These are phyloP conservation scores for Maylandia zebra DNA, from an alignment of 2,113 vertebrate species.

Conservation along the genomic window DNA sequence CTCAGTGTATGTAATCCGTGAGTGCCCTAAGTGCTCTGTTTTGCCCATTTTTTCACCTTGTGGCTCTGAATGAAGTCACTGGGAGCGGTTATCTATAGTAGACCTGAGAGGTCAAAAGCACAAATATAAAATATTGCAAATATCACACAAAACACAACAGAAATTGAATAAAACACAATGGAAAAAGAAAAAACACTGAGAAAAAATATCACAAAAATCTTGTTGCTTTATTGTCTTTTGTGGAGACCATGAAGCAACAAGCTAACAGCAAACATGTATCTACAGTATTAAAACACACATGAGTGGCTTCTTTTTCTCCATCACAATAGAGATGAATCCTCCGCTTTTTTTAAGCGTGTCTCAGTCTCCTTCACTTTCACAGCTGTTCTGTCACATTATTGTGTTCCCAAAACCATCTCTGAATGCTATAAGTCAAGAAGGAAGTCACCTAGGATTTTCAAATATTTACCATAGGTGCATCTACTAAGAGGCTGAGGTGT, in stretches of 20 bases:
- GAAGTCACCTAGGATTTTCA: background rate
- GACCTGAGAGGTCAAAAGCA: background rate
- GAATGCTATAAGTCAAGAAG: background rate
- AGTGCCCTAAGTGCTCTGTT: background rate
- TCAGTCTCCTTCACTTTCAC: background rate
- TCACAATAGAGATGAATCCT: background rate
- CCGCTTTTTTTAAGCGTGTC: accelerated
- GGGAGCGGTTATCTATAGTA: background rate
- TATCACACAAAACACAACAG: background rate
- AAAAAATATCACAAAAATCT: background rate
- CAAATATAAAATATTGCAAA: background rate
- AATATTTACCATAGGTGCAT: background rate
- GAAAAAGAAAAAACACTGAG: background rate
- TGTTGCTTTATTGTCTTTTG: background rate
- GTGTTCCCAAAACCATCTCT: background rate
- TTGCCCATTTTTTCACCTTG: background rate
- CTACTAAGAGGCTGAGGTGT: background rate
- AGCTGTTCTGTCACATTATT: background rate
- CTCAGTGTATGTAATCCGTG: background rate
- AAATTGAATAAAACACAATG: background rate
- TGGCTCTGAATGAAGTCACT: background rate
- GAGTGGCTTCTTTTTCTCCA: background rate
- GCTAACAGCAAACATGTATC: background rate
- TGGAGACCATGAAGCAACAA: background rate
- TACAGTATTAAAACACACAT: background rate